These are phyloP conservation scores for Caenorhabditis briggsae DNA, from an alignment of 1,140 invertebrate species.

Conservation along the genomic window DNA sequence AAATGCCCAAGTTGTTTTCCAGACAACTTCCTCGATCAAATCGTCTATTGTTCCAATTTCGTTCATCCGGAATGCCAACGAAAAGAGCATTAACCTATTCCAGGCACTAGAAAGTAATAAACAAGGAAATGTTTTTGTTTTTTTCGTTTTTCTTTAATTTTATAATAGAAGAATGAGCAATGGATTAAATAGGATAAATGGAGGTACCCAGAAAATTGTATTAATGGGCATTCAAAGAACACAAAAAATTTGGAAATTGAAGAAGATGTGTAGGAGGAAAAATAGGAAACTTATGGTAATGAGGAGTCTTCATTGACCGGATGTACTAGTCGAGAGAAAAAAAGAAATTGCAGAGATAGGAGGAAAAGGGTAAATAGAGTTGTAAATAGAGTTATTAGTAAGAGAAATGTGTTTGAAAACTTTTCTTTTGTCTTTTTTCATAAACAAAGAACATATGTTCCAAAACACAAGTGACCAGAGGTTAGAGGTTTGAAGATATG, in stretches of 20 bases:
- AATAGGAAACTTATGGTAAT: background rate
- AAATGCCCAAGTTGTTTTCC: no score
- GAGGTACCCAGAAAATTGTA: background rate
- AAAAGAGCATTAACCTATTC: background rate
- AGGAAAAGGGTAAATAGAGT: no score
- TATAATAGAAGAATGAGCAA: no score
- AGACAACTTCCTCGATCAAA: no score
- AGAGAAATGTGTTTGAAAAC: no score
- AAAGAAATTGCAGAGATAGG: background rate
- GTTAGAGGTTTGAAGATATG: background rate
- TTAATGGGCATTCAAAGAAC: background rate
- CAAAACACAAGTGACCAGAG: background rate
- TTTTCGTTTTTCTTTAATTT: no score
- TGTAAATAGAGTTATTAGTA: no score
- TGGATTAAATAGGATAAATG: background rate
- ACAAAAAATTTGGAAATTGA: background rate
- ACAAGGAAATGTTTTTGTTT: no score
- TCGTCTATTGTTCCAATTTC: no score
- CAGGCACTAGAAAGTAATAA: no score
- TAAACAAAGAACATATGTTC: slow-evolving; percentile 30
- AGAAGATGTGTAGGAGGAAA: background rate
- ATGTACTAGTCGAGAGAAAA: slow-evolving; percentile 22
- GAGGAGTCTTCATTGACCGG: slow-evolving; percentile 8
- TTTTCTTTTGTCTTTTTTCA: background rate
- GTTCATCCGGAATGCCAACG: background rate